Conservation (phyloP, 2,797 vertebrate species). For the Euphonia xanthogaster region DNA sequence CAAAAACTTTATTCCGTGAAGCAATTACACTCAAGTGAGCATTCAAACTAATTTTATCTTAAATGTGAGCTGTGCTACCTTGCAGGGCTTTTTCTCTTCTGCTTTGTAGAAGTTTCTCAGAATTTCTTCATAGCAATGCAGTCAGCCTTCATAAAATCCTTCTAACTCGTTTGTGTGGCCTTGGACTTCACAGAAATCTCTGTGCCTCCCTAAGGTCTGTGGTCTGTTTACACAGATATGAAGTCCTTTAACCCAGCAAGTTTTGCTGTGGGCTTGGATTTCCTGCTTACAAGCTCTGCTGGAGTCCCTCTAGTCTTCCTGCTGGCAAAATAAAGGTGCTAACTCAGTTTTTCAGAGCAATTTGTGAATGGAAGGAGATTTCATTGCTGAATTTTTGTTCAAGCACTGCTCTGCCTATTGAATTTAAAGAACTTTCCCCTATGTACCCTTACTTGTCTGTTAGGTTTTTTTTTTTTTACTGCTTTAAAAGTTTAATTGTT, state of each 20-base stretch:
- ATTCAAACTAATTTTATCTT: background rate
- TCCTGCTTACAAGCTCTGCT: slow-evolving; percentile 20
- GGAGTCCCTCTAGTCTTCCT: slow-evolving; percentile 18
- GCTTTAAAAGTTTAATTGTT: background rate
- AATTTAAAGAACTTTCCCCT: background rate
- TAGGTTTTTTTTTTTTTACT: background rate
- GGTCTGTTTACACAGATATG: slow-evolving; percentile 47
- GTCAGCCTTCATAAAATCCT: slow-evolving; percentile 46
- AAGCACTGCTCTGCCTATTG: background rate
- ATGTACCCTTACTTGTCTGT: background rate
- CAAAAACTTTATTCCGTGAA: background rate
- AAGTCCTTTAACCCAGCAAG: slow-evolving; percentile 56
- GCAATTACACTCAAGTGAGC: background rate
- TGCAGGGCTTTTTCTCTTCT: background rate
- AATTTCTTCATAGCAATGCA: background rate
- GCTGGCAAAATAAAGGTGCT: slow-evolving; percentile 39
- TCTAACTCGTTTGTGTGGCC: slow-evolving; percentile 4
- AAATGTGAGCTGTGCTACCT: background rate
- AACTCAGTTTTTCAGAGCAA: background rate
- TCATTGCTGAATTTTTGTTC: background rate
- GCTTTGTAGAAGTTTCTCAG: background rate
- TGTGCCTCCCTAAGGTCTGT: slow-evolving; percentile 8
- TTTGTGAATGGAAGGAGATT: slow-evolving; percentile 9
- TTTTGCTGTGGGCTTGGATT: slow-evolving; percentile 32
- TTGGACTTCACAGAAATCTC: slow-evolving; percentile 54